Percentiles rank a stretch among this genome's conserved stretches.
Conservation (phyloP, 2,888 invertebrate species). For the Dione vanillae region DNA sequence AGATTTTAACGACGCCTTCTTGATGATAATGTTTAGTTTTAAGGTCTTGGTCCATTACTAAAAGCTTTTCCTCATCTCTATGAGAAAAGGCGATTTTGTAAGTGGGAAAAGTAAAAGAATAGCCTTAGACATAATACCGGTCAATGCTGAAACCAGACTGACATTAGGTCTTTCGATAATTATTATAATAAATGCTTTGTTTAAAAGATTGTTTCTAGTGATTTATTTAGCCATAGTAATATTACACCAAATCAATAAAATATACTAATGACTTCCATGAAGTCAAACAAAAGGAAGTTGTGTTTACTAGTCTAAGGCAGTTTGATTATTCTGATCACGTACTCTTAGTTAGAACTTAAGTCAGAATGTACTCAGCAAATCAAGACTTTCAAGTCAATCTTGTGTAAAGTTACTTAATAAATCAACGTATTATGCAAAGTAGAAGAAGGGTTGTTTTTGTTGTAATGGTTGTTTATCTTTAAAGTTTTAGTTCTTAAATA, state of each 20-base stretch:
- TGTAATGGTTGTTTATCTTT: no score
- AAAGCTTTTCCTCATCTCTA: not conserved
- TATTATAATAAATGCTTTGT: no score
- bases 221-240: slow-evolving; percentile 42
- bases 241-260: slow-evolving; percentile 53
- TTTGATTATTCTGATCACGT: slow-evolving; percentile 56
- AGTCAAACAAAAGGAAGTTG: slow-evolving; percentile 52
- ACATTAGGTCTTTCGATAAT: no score
- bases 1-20: slow-evolving; percentile 27
- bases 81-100: no score
- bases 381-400: slow-evolving; percentile 7
- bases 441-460: not conserved
- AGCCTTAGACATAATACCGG: no score
- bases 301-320: slow-evolving; percentile 51
- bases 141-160: no score
- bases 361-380: slow-evolving; percentile 29
- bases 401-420: slow-evolving; percentile 1
- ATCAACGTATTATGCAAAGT: not conserved
- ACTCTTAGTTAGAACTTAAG: slow-evolving; percentile 35
- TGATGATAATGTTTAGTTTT: slow-evolving; percentile 42
- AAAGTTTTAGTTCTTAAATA: not conserved
- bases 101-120: no score
- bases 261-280: slow-evolving; percentile 61
- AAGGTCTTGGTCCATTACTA: not conserved
- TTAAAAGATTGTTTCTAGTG: slow-evolving; percentile 8